phyloP scores from a whole-genome alignment of 2,113 vertebrate species.

The Microcebus ravelobensis region DNA sequence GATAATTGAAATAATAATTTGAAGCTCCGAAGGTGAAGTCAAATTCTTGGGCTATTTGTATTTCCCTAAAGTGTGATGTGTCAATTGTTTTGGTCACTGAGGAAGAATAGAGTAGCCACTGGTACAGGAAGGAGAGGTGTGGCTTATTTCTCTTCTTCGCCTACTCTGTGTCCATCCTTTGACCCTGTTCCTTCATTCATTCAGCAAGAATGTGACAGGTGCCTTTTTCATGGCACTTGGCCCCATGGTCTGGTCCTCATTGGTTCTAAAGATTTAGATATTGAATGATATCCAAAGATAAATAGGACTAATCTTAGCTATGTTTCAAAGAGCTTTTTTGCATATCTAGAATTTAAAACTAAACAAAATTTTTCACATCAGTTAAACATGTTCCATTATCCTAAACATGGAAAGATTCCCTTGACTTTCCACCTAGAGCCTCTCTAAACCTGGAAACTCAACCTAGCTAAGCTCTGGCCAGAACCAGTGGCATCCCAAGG shows the following conservation, averaged over 20 bases:
- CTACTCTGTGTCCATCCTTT: not conserved
- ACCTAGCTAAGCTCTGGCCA: not conserved
- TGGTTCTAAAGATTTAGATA: not conserved
- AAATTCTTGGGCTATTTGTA: not conserved
- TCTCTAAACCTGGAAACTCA: not conserved
- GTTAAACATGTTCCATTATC: not conserved
- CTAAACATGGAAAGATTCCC: not conserved
- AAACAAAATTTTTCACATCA: not conserved
- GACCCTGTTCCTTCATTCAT: not conserved
- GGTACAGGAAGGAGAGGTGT: not conserved
- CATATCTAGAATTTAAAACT: constrained; percentile 8
- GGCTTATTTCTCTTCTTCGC: not conserved
- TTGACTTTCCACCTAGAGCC: not conserved
- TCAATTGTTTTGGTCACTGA: not conserved
- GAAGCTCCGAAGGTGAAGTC: not conserved
- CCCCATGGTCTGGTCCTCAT: not conserved
- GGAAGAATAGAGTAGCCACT: not conserved
- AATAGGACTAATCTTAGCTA: not conserved
- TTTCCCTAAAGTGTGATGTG: not conserved
- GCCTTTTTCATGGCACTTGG: not conserved
- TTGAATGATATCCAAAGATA: not conserved
- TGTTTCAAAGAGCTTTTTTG: not conserved
- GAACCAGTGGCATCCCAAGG: not conserved
- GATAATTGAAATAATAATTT: not conserved
- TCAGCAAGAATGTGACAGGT: not conserved